Base-by-base conservation (phyloP, 2,888 invertebrate genomes). In the Julus scanicus region DNA sequence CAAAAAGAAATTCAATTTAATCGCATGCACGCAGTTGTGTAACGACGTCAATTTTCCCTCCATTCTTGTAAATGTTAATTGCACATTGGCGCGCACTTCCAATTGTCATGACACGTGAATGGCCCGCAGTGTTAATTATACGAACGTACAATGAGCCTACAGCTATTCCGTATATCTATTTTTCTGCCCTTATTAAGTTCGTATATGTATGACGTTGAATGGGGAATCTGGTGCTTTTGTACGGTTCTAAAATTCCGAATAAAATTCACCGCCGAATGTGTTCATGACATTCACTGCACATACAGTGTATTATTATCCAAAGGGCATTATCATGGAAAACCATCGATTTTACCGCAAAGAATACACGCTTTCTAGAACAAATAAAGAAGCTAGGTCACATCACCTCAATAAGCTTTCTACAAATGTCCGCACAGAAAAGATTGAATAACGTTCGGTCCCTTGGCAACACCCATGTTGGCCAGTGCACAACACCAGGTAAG, bases 1-100 rank as follows among this genome's bases (percentile, higher is more conserved):
- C 15, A 29, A 20, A 71, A 29, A n/a, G 29, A 71, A 71, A 71
- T 29, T 71, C 71, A 71, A 71, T 71, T 71, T 71, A 29, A 71
- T 71, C 71, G 5, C 6, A 29, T 71, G n/a, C n/a, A n/a, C n/a
- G 71, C 71, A 71, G 71, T 71, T 29, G 71, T 71, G 9, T 29
- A 29, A 71, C 71, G 63, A n/a, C 20, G 71, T 71, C 71, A 71
- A 71, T n/a, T 71, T 71, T 71, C 29, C 29, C 29, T 71, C 71
- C 71, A 63, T 71, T 9, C 71, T 29, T 71, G 29, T 71, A 29
- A 71, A 71, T 71, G 71, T 71, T 71, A 71, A 71, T 71, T 71
- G 71, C 29, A 71, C 71, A 71, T 71, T 71, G 17, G 57, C 11
- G 71, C 8, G 71, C 71, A 0, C 29, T 29, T 71, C 29, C 71